Percentiles rank a stretch among this genome's conserved stretches.
phyloP scores from a whole-genome alignment of 2,888 invertebrate species.

The Melieria crassipennis region DNA sequence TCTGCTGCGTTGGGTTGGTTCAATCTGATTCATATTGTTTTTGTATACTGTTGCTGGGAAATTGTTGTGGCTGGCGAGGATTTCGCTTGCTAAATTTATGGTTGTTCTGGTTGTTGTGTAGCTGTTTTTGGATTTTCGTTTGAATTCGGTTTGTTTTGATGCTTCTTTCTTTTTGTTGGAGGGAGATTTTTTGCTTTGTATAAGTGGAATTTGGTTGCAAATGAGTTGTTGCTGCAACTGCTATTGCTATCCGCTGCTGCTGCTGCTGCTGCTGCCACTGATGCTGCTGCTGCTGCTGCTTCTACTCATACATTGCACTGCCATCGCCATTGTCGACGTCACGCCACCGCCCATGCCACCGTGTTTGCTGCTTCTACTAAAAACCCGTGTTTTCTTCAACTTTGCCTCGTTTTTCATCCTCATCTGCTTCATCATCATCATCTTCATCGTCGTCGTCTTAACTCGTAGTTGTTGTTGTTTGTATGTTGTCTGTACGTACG shows the following conservation, averaged over 20 bases:
- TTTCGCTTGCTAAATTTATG: too few species aligned
- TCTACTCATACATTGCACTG: not conserved
- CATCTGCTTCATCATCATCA: not conserved
- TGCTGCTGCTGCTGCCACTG: not conserved
- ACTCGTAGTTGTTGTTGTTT: conserved; percentile 10
- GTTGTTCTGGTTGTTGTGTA: too few species aligned
- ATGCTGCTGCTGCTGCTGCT: not conserved
- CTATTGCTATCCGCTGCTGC: not conserved
- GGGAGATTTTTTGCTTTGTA: not conserved
- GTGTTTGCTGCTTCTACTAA: conserved; percentile 3
- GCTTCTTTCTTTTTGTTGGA: not conserved
- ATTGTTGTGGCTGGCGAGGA: too few species aligned
- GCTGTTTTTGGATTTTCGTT: too few species aligned
- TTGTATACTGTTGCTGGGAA: too few species aligned
- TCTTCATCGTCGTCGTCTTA: conserved; percentile 6
- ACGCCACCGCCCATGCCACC: not conserved
- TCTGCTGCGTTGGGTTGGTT: too few species aligned
- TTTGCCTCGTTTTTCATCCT: not conserved
- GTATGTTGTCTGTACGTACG: conserved; percentile 6
- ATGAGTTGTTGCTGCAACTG: not conserved
- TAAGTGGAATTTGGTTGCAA: not conserved
- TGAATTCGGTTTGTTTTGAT: not conserved
- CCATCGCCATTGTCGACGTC: not conserved
- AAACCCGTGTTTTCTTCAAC: conserved; percentile 7
- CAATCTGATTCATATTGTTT: too few species aligned